Conservation (phyloP, 1,140 invertebrate species). For the Eurosta solidaginis region DNA sequence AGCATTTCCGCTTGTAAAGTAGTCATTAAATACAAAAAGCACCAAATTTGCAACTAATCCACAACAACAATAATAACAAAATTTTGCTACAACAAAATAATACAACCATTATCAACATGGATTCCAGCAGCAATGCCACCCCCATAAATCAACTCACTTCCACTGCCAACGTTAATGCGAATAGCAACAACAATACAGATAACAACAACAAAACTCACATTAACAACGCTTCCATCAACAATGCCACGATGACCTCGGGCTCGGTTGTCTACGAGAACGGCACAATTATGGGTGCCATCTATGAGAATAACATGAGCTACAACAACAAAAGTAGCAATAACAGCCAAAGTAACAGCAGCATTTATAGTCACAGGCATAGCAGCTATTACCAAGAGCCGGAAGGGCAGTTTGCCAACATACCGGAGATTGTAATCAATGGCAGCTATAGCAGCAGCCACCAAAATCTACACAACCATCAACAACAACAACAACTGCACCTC, state of each 20-base stretch:
- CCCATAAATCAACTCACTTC: background rate
- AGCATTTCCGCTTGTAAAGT: slow-evolving; percentile 1
- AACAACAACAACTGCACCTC: slow-evolving; percentile 30
- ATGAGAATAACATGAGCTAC: slow-evolving; percentile 35
- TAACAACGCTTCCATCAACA: background rate
- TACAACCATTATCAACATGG: background rate
- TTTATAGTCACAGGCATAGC: background rate
- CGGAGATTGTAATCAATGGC: slow-evolving; percentile 50
- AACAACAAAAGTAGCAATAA: background rate
- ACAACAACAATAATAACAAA: background rate
- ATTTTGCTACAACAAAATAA: background rate
- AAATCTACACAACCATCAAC: slow-evolving; percentile 39
- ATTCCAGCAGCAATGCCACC: background rate
- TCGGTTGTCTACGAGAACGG: slow-evolving; percentile 47
- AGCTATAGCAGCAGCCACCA: slow-evolving; percentile 43
- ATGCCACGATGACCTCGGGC: background rate
- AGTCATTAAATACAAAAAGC: background rate
- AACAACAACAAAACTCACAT: slow-evolving; percentile 18
- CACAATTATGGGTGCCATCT: slow-evolving; percentile 47
- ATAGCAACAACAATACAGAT: background rate
- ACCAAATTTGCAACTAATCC: slow-evolving; percentile 18
- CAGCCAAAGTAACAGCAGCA: background rate
- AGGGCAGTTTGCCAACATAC: slow-evolving; percentile 37
- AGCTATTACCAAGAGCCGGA: slow-evolving; percentile 24
- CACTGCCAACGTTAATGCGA: background rate